A percentile compares a stretch with the other conserved stretches of the same genome.
Evolutionary conservation across 2,797 vertebrate species (phyloP).

Genomic region (Apogon talboti): DNA sequence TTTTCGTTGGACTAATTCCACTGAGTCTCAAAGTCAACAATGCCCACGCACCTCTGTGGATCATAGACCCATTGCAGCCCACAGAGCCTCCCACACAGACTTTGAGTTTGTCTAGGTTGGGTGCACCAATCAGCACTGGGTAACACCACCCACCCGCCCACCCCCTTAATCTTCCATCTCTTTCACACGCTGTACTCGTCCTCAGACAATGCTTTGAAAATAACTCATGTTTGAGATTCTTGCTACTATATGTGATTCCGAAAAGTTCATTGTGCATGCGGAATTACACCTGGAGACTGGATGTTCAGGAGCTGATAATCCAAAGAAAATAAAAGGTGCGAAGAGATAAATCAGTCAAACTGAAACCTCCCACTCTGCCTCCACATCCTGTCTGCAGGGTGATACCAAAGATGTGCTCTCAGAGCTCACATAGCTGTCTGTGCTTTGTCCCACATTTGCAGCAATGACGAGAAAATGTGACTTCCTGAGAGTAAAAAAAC

Average conservation of each 20-base stretch:
- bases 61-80: conserved; percentile 65
- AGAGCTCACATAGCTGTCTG: conserved; percentile 59
- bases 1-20: conserved; percentile 48
- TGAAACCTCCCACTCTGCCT: conserved; percentile 65
- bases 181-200: conserved; percentile 32
- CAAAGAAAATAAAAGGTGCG: conserved; percentile 53
- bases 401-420: conserved; percentile 58
- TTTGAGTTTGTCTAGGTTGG: conserved; percentile 62
- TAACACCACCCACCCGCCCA: conserved; percentile 54
- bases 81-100: conserved; percentile 70
- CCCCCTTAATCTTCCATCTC: conserved; percentile 38
- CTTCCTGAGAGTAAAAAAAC: conserved; percentile 50
- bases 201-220: conserved; percentile 28
- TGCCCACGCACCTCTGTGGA: conserved; percentile 73
- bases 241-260: too few relatives aligned
- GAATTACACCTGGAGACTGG: conserved; percentile 41
- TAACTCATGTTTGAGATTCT: conserved; percentile 14
- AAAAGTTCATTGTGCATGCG: conserved; percentile 25
- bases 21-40: conserved; percentile 63
- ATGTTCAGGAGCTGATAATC: conserved; percentile 35
- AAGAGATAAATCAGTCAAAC: conserved; percentile 68
- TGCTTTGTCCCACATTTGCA: conserved; percentile 63
- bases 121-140: conserved; percentile 53
- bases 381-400: conserved; percentile 71
- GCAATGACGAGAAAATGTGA: conserved; percentile 48